Evolutionary conservation across 2,113 vertebrate species (phyloP).

Genomic region (Lates calcarifer): DNA sequence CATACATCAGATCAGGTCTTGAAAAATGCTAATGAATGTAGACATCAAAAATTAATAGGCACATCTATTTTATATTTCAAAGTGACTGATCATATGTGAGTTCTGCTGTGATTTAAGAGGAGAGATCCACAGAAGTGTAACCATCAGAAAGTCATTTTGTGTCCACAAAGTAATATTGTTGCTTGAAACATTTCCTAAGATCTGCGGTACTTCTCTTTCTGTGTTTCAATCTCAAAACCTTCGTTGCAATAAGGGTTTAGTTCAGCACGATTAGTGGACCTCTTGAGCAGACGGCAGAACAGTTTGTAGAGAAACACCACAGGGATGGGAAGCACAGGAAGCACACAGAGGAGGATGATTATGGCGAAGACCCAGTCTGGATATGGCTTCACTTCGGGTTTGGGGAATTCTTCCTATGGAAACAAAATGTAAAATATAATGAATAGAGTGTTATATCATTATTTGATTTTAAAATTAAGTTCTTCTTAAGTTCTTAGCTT

Average conservation of each 20-base stretch:
- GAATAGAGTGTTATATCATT: background rate
- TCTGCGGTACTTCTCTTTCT: background rate
- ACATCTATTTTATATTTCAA: background rate
- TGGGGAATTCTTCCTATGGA: conserved; percentile 84
- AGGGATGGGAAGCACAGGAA: conserved; percentile 85
- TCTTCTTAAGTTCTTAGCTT: no score
- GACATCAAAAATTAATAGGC: background rate
- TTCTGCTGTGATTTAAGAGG: background rate
- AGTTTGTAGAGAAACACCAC: conserved; percentile 80
- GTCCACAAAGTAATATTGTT: background rate
- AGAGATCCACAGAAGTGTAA: background rate
- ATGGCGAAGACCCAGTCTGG: conserved; percentile 87
- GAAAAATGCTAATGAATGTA: background rate
- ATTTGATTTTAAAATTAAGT: background rate
- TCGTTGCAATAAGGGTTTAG: conserved; percentile 66
- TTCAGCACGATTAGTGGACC: background rate
- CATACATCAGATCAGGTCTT: background rate
- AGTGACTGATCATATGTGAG: background rate
- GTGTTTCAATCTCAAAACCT: conserved; percentile 52
- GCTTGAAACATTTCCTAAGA: conserved; percentile 12
- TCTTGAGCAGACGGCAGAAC: conserved; percentile 22
- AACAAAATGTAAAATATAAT: background rate
- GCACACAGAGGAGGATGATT: conserved; percentile 81
- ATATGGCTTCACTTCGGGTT: conserved; percentile 81
- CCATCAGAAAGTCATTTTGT: background rate